phyloP scores from a whole-genome alignment of 2,797 vertebrate species.

The Danionella dracula region DNA sequence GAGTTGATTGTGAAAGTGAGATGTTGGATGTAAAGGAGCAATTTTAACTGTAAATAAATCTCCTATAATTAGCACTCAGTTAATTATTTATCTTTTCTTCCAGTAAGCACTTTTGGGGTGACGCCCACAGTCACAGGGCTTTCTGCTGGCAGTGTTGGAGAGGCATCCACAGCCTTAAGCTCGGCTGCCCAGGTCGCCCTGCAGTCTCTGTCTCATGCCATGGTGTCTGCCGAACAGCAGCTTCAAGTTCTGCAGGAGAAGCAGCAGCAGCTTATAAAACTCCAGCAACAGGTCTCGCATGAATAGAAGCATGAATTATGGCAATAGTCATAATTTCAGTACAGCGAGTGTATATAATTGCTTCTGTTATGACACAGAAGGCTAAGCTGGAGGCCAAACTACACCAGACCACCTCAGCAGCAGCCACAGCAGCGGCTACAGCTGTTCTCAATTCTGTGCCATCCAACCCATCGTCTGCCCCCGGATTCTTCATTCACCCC shows the following conservation, averaged over 20 bases:
- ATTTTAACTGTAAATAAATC: no score
- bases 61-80: no score
- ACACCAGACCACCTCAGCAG: slow-evolving; percentile 94
- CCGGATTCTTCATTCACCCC: slow-evolving; percentile 97
- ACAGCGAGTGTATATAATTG: neutral
- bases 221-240: slow-evolving; percentile 99
- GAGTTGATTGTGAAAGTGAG: no score
- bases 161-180: slow-evolving; percentile 95
- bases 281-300: slow-evolving; percentile 93
- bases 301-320: neutral
- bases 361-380: slow-evolving; percentile 70
- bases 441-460: slow-evolving; percentile 91
- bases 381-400: slow-evolving; percentile 98
- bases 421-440: slow-evolving; percentile 78
- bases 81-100: slow-evolving; percentile 10
- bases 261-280: slow-evolving; percentile 97
- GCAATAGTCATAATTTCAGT: neutral
- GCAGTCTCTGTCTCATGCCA: slow-evolving; percentile 98
- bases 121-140: slow-evolving; percentile 90
- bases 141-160: slow-evolving; percentile 88
- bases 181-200: slow-evolving; percentile 98
- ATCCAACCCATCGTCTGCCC: slow-evolving; percentile 87
- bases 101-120: slow-evolving; percentile 98
- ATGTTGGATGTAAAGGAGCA: no score
- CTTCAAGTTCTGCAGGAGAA: slow-evolving; percentile 99